A percentile compares a stretch with the other conserved stretches of the same genome.
These are phyloP conservation scores for Zenarchopterus dispar DNA, from an alignment of 2,797 vertebrate genomes.

Conservation along the genomic window DNA sequence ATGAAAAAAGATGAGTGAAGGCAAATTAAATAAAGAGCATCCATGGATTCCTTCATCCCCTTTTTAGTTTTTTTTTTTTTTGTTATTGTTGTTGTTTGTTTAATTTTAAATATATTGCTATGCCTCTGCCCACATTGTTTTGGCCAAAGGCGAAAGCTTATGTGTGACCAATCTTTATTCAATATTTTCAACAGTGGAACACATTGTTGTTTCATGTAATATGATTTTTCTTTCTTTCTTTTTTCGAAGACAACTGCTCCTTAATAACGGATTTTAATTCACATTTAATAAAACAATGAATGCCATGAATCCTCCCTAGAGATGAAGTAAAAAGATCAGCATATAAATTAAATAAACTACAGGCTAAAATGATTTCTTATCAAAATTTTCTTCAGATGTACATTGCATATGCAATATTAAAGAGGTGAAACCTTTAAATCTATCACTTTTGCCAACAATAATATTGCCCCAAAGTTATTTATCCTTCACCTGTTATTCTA, in stretches of 20 bases:
- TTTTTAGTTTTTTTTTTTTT: not conserved
- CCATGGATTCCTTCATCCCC: too few relatives aligned
- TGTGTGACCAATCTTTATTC: constrained; percentile 37
- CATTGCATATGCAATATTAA: too few relatives aligned
- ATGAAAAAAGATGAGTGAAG: constrained; percentile 1
- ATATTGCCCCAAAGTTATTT: too few relatives aligned
- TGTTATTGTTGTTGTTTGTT: too few relatives aligned
- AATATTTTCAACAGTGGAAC: constrained; percentile 15
- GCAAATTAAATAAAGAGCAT: not conserved
- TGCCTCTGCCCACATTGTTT: constrained; percentile 28
- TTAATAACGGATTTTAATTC: not conserved
- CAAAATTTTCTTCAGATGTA: too few relatives aligned
- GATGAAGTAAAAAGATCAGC: too few relatives aligned
- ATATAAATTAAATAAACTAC: too few relatives aligned
- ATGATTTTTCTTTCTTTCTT: not conserved
- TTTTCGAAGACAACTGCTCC: too few relatives aligned
- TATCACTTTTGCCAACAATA: too few relatives aligned
- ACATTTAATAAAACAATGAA: not conserved
- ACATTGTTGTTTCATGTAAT: constrained; percentile 5
- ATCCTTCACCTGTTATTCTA: too few relatives aligned
- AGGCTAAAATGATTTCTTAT: too few relatives aligned
- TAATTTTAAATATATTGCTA: constrained; percentile 6
- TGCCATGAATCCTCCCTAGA: not conserved
- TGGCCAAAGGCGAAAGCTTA: constrained; percentile 29
- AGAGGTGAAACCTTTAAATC: too few relatives aligned